Conservation (phyloP, 2,888 invertebrate species). For the Dendrolimus pini region DNA sequence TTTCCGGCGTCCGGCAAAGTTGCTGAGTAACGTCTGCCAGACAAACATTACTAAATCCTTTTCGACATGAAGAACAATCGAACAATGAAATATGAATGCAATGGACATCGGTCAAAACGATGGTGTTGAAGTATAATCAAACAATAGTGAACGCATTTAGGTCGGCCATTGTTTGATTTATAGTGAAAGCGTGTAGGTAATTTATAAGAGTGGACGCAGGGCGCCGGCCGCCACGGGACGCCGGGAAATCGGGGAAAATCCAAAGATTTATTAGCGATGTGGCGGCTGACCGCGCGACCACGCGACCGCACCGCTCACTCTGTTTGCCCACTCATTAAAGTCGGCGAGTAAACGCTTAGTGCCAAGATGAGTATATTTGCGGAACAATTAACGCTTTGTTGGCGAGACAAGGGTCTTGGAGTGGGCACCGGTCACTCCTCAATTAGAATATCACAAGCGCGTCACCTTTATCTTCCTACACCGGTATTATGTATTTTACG, state of each 20-base stretch:
- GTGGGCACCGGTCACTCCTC: conserved; percentile 47
- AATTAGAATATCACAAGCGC: conserved; percentile 35
- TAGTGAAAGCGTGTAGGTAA: conserved; percentile 71
- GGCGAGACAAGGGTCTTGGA: conserved; percentile 65
- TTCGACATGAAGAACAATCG: conserved; percentile 30
- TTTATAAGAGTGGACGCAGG: conserved; percentile 68
- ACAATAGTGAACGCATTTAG: conserved; percentile 75
- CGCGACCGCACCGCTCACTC: conserved; percentile 39
- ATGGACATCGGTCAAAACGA: conserved; percentile 33
- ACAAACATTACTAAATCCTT: conserved; percentile 17
- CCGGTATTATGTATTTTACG: conserved; percentile 16
- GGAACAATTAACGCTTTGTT: conserved; percentile 69
- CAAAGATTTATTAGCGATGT: conserved; percentile 68
- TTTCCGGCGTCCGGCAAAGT: conserved; percentile 42
- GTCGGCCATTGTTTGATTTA: conserved; percentile 69
- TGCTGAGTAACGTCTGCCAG: conserved; percentile 49
- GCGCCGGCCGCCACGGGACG: conserved; percentile 49
- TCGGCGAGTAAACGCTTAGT: conserved; percentile 68
- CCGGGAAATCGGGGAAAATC: conserved; percentile 71
- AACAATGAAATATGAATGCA: conserved; percentile 42
- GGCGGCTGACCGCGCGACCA: conserved; percentile 56
- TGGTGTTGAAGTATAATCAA: conserved; percentile 60
- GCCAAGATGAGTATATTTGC: conserved; percentile 74
- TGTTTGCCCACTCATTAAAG: conserved; percentile 75
- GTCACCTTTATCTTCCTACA: conserved; percentile 16